Evolutionary conservation across 2,113 vertebrate genomes (phyloP), one percentile per base, ranked within the genome.

Genomic region (Corythoichthys intestinalis): DNA sequence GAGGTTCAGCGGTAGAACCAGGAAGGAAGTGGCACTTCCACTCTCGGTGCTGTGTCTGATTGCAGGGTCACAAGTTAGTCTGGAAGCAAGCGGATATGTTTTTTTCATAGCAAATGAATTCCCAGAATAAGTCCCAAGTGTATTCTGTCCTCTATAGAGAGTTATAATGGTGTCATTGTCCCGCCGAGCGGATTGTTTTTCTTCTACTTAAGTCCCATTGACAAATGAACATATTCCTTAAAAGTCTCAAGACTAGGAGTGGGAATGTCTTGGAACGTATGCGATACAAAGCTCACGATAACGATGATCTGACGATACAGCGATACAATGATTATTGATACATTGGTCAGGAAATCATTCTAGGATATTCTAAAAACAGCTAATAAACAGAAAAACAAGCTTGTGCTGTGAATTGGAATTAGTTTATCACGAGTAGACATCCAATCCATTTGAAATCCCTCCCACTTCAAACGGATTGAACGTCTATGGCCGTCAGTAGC

Each of bases 1-100:
- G 37, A 56, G 71, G 46, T 52, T 75, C 57, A 46, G 67, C 5
- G 28, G 44, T 70, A 38, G 59, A 79, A 79, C 14, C 70, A 84
- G 85, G 83, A 84, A 86, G 85, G 86, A 86, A 86, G 46, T 67
- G 67, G 58, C 62, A 74, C 72, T 86, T 89, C 83, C 83, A 65
- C 69, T 78, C 60, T 44, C n/a, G 59, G 15, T 58, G 69, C 62
- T 69, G 62, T 70, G 64, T 81, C 76, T 70, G 54, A 75, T 69
- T 63, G 41, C 35, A 38, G 62, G 37, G 65, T 75, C 58, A 72
- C 63, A 71, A 72, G 44, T 73, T 39, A 14, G 57, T 34, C 12
- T 1, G 37, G 34, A 50, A 54, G 17, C 13, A 28, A 56, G 20
- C n/a, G 46, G 63, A 65, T 49, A 17, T 65, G 59, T 17, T 34